Evolutionary conservation across 2,888 invertebrate genomes (phyloP).

Genomic region (Orchesellides sinensis): DNA sequence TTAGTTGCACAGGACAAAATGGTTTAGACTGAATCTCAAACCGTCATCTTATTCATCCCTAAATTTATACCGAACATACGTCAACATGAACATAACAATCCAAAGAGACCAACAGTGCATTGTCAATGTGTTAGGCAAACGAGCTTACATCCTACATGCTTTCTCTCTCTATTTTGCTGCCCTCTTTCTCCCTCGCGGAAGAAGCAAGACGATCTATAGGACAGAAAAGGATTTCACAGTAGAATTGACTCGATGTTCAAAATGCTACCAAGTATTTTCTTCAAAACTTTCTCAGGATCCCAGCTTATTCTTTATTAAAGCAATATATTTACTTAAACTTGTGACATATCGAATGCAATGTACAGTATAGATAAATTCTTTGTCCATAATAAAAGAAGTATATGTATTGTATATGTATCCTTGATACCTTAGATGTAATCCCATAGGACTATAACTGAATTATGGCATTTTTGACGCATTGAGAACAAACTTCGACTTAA

Average conservation of each 20-base stretch:
- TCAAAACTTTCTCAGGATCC: slow-evolving; percentile 4
- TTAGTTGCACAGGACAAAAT: slow-evolving; percentile 1
- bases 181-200: background rate
- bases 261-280: slow-evolving; percentile 1
- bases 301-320: background rate
- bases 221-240: slow-evolving; percentile 11
- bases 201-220: too few species aligned
- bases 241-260: background rate
- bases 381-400: too few species aligned
- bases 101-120: background rate
- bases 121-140: background rate
- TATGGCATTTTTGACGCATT: too few species aligned
- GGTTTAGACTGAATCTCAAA: background rate
- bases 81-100: background rate
- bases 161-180: background rate
- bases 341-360: too few species aligned
- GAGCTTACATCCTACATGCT: background rate
- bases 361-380: too few species aligned
- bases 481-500: too few species aligned
- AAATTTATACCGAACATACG: background rate
- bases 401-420: too few species aligned
- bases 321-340: background rate
- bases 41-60: background rate
- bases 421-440: too few species aligned
- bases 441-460: too few species aligned